A percentile compares a stretch with the other conserved stretches of the same genome.
These are phyloP conservation scores for Hirtodrosophila cameraria DNA, from an alignment of 2,888 invertebrate genomes.

Conservation along the genomic window DNA sequence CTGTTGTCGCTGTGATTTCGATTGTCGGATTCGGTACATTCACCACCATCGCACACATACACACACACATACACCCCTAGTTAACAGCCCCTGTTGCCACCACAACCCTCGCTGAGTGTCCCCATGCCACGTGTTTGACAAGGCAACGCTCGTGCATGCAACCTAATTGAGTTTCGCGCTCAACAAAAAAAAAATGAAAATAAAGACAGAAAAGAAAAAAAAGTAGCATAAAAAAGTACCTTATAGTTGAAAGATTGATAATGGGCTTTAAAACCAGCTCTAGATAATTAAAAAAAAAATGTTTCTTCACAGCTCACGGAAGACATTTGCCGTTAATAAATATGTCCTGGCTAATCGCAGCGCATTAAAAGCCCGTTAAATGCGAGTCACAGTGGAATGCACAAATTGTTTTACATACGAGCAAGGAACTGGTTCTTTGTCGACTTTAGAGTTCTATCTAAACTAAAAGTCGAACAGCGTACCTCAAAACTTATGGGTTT, in stretches of 20 bases:
- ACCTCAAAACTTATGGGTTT: no score
- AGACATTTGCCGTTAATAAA: slow-evolving; percentile 48
- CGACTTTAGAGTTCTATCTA: no score
- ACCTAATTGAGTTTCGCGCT: slow-evolving; percentile 72
- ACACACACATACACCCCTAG: background rate
- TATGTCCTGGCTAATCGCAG: slow-evolving; percentile 38
- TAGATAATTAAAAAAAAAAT: slow-evolving; percentile 42
- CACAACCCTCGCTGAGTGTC: background rate
- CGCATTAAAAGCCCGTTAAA: slow-evolving; percentile 51
- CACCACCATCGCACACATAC: background rate
- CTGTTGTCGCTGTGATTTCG: slow-evolving; percentile 78
- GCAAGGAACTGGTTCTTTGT: no score
- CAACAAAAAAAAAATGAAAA: slow-evolving; percentile 13
- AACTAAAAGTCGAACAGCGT: no score
- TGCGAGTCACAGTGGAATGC: slow-evolving; percentile 25
- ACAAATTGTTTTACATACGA: no score
- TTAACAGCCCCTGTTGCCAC: background rate
- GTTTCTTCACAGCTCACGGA: slow-evolving; percentile 26
- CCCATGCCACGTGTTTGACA: slow-evolving; percentile 66
- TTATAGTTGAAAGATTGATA: slow-evolving; percentile 43
- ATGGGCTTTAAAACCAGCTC: slow-evolving; percentile 28
- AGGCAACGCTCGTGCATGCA: slow-evolving; percentile 74
- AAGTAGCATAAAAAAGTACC: slow-evolving; percentile 9
- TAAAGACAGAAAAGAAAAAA: background rate
- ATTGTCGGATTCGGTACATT: slow-evolving; percentile 49